Conservation (phyloP, 2,888 invertebrate species). For the Lacanobia oleracea region DNA sequence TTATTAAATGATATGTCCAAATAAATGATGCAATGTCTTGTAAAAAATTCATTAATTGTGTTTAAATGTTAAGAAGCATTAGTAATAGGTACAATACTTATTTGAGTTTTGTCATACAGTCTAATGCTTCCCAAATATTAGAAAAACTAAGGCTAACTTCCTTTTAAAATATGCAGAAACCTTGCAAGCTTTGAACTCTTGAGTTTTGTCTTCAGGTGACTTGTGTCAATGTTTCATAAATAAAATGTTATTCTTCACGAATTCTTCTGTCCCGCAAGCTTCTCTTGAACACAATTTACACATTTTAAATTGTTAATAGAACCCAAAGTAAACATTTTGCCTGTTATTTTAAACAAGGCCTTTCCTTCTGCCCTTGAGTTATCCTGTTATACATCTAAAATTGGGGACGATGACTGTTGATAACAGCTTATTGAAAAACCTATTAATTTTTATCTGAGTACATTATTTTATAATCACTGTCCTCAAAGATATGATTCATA, state of each 20-base stretch:
- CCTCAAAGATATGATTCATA: constrained; percentile 17
- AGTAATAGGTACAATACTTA: background rate
- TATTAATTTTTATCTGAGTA: constrained; percentile 43
- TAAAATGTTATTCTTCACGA: background rate
- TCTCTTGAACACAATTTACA: background rate
- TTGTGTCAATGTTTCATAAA: background rate
- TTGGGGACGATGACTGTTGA: constrained; percentile 20
- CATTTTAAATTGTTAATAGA: background rate
- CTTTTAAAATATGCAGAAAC: background rate
- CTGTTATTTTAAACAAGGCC: background rate
- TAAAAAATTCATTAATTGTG: background rate
- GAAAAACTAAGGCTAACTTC: constrained; percentile 8
- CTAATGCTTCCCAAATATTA: background rate
- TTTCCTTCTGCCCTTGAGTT: constrained; percentile 18
- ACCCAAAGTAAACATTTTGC: background rate
- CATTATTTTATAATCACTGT: constrained; percentile 31
- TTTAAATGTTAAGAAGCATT: background rate
- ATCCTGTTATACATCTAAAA: constrained; percentile 15
- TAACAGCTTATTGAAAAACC: constrained; percentile 38
- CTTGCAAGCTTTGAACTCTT: background rate
- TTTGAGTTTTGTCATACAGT: background rate
- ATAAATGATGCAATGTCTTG: background rate
- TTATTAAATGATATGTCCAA: background rate
- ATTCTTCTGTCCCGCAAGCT: constrained; percentile 6
- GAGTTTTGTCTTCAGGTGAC: background rate